Percentiles rank a stretch among this genome's conserved stretches.
phyloP scores from a whole-genome alignment of 2,888 invertebrate genomes.

The Masnerella sp. region DNA sequence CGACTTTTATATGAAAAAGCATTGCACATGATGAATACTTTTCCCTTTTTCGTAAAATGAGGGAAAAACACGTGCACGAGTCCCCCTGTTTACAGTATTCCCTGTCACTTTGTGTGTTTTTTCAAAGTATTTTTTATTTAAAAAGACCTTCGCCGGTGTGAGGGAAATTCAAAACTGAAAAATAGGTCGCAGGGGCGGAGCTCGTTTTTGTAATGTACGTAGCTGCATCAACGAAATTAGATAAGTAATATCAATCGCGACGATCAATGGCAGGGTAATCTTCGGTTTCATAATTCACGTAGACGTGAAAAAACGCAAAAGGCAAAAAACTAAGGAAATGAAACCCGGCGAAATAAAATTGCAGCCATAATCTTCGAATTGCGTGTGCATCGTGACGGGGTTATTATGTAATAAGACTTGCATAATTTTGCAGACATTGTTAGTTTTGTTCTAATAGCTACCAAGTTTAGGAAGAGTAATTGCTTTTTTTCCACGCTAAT shows the following conservation, averaged over 20 bases:
- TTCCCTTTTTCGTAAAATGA: conserved; percentile 7
- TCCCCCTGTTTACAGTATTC: conserved; percentile 24
- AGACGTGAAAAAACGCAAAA: conserved; percentile 8
- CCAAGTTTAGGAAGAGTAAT: too few species aligned
- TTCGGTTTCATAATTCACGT: conserved; percentile 38
- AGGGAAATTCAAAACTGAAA: conserved; percentile 13
- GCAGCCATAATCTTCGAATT: conserved; percentile 46
- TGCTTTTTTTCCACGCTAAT: too few species aligned
- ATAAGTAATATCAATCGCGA: conserved; percentile 44
- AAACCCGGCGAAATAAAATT: conserved; percentile 33
- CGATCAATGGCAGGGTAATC: conserved; percentile 38
- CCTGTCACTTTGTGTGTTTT: conserved; percentile 21
- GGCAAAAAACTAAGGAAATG: conserved; percentile 7
- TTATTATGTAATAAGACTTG: conserved; percentile 41
- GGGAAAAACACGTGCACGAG: conserved; percentile 17
- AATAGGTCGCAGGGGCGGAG: conserved; percentile 21
- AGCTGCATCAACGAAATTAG: conserved; percentile 38
- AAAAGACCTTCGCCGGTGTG: conserved; percentile 4
- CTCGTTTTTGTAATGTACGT: conserved; percentile 1
- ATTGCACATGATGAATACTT: conserved; percentile 12
- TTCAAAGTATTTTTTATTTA: conserved; percentile 15
- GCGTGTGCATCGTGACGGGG: conserved; percentile 42
- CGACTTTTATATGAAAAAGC: conserved; percentile 5
- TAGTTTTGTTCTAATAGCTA: conserved; percentile 17
- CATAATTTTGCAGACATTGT: conserved; percentile 31